Percentiles rank a stretch among this genome's conserved stretches.
Evolutionary conservation across 2,888 invertebrate genomes (phyloP).

Genomic region (Nomada goodeniana): DNA sequence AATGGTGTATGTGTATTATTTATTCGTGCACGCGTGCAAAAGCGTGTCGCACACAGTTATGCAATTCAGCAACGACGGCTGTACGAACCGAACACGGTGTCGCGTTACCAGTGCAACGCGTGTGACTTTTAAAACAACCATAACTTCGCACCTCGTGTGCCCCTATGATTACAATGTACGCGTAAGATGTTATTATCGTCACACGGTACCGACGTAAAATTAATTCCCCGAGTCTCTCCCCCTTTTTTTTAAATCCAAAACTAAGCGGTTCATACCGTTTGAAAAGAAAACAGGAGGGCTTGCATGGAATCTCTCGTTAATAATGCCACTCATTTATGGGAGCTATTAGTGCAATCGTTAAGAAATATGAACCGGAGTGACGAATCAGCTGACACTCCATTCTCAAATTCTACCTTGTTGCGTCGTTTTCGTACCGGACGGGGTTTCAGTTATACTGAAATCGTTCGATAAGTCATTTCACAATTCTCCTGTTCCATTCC

Average conservation of each 20-base stretch:
- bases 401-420: background rate
- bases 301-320: constrained; percentile 2
- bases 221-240: background rate
- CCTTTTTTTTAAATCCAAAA: no score
- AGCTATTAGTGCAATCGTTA: constrained; percentile 19
- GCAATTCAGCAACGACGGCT: constrained; percentile 59
- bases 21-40: constrained; percentile 58
- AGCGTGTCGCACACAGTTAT: constrained; percentile 63
- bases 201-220: background rate
- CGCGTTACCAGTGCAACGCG: constrained; percentile 65
- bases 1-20: constrained; percentile 52
- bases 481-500: background rate
- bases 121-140: constrained; percentile 64
- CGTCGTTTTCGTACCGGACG: background rate
- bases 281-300: background rate
- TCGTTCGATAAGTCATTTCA: background rate
- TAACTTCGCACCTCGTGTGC: constrained; percentile 45
- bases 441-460: background rate
- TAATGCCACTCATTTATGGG: background rate
- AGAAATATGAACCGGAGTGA: constrained; percentile 12
- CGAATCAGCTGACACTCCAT: constrained; percentile 6
- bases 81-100: constrained; percentile 68
- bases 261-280: background rate
- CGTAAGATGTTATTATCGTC: constrained; percentile 6
- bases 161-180: constrained; percentile 37